phyloP scores from a whole-genome alignment of 2,888 invertebrate species.

The Drosophila atripex region DNA sequence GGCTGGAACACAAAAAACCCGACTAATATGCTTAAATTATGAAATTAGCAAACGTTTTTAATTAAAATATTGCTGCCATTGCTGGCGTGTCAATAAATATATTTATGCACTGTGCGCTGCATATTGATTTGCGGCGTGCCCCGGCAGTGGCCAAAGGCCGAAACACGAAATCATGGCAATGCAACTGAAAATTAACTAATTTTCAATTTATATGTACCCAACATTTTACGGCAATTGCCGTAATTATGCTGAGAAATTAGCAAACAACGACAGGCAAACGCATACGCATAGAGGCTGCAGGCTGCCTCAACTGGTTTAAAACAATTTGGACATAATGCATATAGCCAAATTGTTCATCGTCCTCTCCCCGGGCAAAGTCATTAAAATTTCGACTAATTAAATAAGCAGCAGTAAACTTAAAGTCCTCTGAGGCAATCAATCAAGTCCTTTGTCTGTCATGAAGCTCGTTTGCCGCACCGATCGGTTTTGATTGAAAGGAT shows the following conservation, averaged over 20 bases:
- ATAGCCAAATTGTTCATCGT: slow-evolving; percentile 32
- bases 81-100: slow-evolving; percentile 27
- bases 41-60: slow-evolving; percentile 61
- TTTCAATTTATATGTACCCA: slow-evolving; percentile 54
- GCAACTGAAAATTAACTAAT: slow-evolving; percentile 62
- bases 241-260: slow-evolving; percentile 43
- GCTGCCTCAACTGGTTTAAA: slow-evolving; percentile 16
- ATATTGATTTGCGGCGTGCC: slow-evolving; percentile 52
- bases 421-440: slow-evolving; percentile 37
- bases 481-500: slow-evolving; percentile 11
- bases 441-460: slow-evolving; percentile 17
- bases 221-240: slow-evolving; percentile 46
- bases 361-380: slow-evolving; percentile 25
- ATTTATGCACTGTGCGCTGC: slow-evolving; percentile 24
- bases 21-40: slow-evolving; percentile 59
- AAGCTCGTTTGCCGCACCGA: slow-evolving; percentile 27
- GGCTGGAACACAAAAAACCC: slow-evolving; percentile 18
- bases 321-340: slow-evolving; percentile 26
- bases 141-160: slow-evolving; percentile 25
- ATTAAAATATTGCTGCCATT: slow-evolving; percentile 50
- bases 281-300: background rate
- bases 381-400: slow-evolving; percentile 37
- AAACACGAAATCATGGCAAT: slow-evolving; percentile 29
- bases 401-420: slow-evolving; percentile 29
- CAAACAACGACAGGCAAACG: slow-evolving; percentile 17